phyloP scores from a whole-genome alignment of 1,140 invertebrate genomes.

The Venustaconcha ellipsiformis region DNA sequence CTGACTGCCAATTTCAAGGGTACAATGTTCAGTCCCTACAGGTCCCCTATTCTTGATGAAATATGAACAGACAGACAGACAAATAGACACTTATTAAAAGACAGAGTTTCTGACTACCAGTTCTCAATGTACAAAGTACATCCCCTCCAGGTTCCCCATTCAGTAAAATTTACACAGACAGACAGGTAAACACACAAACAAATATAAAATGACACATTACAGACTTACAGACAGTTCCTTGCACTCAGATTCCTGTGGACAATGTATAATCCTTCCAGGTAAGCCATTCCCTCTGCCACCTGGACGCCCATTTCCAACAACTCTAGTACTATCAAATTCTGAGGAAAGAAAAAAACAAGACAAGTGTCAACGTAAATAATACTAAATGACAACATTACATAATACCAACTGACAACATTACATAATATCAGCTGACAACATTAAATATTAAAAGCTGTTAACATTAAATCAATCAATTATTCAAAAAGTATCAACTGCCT shows the following conservation, averaged over 20 bases:
- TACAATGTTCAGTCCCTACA: too few species aligned
- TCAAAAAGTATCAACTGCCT: too few species aligned
- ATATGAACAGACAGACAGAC: too few species aligned
- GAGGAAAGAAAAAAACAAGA: slow-evolving; percentile 23
- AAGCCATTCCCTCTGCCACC: slow-evolving; percentile 69
- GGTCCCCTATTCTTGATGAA: too few species aligned
- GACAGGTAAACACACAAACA: too few species aligned
- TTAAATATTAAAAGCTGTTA: too few species aligned
- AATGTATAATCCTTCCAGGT: slow-evolving; percentile 66
- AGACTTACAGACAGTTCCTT: slow-evolving; percentile 70
- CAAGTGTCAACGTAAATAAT: neutral
- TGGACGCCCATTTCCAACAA: slow-evolving; percentile 69
- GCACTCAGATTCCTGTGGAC: slow-evolving; percentile 71
- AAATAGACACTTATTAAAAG: neutral
- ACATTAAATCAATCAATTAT: too few species aligned
- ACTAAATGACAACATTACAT: neutral
- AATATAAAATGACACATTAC: neutral
- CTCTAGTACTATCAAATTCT: slow-evolving; percentile 68
- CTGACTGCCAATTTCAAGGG: too few species aligned
- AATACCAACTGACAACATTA: neutral
- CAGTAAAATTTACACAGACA: neutral
- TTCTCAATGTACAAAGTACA: neutral
- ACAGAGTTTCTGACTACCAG: neutral
- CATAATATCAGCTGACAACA: neutral
- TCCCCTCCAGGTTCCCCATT: neutral